Base-by-base conservation (phyloP, 2,888 invertebrate species). In the Vannuccia rotundouncinata region DNA sequence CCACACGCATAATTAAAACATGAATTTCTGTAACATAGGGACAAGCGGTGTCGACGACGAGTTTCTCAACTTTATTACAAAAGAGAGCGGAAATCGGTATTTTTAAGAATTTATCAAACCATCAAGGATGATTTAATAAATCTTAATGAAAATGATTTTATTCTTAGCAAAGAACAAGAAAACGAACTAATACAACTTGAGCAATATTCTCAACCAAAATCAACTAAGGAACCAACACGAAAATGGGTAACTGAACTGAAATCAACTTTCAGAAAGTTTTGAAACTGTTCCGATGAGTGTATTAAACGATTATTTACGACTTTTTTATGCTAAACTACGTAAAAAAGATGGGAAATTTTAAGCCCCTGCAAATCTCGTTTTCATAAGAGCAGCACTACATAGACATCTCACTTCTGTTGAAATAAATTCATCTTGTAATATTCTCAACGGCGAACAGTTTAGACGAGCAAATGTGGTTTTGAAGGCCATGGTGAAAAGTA, bases 141-240 rank as follows among this genome's bases (percentile, higher is more conserved):
- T 31, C 29, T 5, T 31, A 31, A 75, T 10, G 31, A 75, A 29
- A 31, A 31, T 31, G 75, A 75, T 31, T 29, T 10, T 31, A 31
- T 29, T 75, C 31, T 75, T 29, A 75, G 30, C 31, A 31, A 75
- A 75, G 75, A 75, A 29, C 75, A 75, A 75, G 75, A 75, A 31
- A 75, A 75, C 25, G 29, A 75, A 29, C 75, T 29, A 31, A 75
- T 75, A 31, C 29, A 31, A 31, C 75, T 75, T 13, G 75, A 75
- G 31, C 29, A 75, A 31, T 29, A 29, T 75, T 29, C 75, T 31
- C 29, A 31, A 75, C 75, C 30, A 31, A 73, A 22, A 73, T 73
- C 74, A 73, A 73, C 27, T 17, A 73, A 75, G 31, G 10, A 75
- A 31, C 75, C 13, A 75, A 75, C 75, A 2, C 30, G 30, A 75